These are phyloP conservation scores for Dryobates pubescens DNA, from an alignment of 2,797 vertebrate species.

Conservation along the genomic window DNA sequence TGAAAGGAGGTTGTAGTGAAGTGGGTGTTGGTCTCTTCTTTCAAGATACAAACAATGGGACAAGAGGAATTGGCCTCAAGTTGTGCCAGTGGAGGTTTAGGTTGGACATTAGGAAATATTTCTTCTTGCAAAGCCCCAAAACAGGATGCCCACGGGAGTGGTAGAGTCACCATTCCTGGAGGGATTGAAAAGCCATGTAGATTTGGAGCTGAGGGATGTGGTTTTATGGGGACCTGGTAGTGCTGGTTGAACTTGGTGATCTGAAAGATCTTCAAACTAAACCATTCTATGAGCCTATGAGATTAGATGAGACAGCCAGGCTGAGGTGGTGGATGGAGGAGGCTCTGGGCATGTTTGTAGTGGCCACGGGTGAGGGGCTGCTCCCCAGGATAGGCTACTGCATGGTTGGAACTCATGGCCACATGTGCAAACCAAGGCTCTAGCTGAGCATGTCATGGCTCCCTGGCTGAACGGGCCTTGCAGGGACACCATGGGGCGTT, in stretches of 20 bases:
- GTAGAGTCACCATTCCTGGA: not conserved
- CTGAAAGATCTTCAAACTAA: not conserved
- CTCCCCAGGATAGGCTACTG: not conserved
- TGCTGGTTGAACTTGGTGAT: not conserved
- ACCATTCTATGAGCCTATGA: not conserved
- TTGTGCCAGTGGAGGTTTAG: too few species aligned
- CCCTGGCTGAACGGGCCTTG: not conserved
- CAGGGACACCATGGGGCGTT: rapidly evolving
- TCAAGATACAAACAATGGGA: too few species aligned
- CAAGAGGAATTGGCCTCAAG: too few species aligned
- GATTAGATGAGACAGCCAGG: not conserved
- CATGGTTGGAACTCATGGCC: rapidly evolving
- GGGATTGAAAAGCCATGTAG: not conserved
- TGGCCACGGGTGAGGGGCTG: rapidly evolving
- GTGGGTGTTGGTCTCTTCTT: too few species aligned
- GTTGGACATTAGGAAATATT: too few species aligned
- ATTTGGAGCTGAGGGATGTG: not conserved
- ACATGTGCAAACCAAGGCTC: not conserved
- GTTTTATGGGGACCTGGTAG: not conserved
- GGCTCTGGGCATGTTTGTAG: rapidly evolving
- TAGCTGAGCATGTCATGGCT: not conserved
- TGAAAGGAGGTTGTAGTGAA: too few species aligned
- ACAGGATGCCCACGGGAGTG: not conserved
- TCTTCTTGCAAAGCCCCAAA: not conserved
- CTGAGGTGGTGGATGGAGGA: not conserved